Evolutionary conservation across 2,797 vertebrate genomes (phyloP).

Genomic region (Chaetodon trifasciatus): DNA sequence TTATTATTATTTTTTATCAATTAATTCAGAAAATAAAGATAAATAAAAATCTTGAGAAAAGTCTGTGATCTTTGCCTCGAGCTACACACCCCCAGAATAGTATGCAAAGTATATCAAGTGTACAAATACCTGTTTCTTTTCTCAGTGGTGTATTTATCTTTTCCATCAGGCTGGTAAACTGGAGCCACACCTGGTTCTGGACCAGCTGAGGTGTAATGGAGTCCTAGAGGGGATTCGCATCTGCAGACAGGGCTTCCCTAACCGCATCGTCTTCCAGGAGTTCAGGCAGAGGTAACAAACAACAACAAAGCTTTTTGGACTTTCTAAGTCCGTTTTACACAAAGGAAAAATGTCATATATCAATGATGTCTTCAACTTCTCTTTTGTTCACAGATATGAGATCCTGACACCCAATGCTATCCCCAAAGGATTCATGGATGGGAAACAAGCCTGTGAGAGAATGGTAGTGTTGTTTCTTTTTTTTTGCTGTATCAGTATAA

Average conservation of each 20-base stretch:
- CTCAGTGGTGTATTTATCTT: constrained; percentile 8
- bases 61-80: background rate
- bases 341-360: no score
- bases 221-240: constrained; percentile 98
- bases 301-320: background rate
- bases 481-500: no score
- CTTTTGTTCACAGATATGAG: constrained; percentile 90
- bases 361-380: background rate
- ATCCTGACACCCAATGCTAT: constrained; percentile 99
- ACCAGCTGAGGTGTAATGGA: constrained; percentile 98
- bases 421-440: constrained; percentile 98
- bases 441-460: constrained; percentile 97
- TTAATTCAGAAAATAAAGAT: background rate
- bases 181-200: constrained; percentile 95
- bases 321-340: fast-evolving
- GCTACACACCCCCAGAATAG: background rate
- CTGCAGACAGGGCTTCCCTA: constrained; percentile 98
- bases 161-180: constrained; percentile 92
- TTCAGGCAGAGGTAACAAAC: constrained; percentile 94
- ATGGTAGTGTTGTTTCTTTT: constrained; percentile 86
- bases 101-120: background rate
- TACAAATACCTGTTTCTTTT: background rate
- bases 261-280: constrained; percentile 99
- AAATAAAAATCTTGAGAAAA: background rate
- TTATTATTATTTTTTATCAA: background rate